These are phyloP conservation scores for Chanos chanos DNA, from an alignment of 2,797 vertebrate genomes.

Conservation along the genomic window DNA sequence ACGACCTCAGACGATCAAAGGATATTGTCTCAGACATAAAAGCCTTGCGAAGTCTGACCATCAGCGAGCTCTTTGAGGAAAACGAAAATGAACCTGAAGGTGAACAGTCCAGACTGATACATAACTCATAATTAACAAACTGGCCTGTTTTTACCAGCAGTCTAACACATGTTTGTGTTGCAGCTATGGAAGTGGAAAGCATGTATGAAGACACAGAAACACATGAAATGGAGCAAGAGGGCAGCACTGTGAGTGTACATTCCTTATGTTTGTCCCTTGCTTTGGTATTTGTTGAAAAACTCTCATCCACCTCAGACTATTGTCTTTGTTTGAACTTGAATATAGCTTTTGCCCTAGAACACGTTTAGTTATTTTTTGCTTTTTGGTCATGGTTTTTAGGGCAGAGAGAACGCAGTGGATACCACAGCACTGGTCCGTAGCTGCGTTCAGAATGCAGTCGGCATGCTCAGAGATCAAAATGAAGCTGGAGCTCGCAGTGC, in stretches of 20 bases:
- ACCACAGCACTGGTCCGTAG: conserved; percentile 82
- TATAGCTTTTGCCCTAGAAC: no score
- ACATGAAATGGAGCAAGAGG: conserved; percentile 39
- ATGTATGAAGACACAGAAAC: conserved; percentile 49
- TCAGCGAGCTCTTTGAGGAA: conserved; percentile 84
- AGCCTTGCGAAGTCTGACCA: conserved; percentile 78
- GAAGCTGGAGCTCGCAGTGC: conserved; percentile 69
- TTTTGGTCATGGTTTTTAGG: conserved; percentile 36
- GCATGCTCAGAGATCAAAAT: conserved; percentile 80
- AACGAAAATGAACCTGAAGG: conserved; percentile 47
- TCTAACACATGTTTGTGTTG: not conserved
- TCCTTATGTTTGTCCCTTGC: not conserved
- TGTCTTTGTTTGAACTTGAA: not conserved
- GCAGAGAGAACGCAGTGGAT: conserved; percentile 68
- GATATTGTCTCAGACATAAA: conserved; percentile 85
- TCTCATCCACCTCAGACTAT: not conserved
- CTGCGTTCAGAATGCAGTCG: conserved; percentile 88
- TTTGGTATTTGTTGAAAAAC: not conserved
- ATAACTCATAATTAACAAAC: not conserved
- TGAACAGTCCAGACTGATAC: conserved; percentile 39
- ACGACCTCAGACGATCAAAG: conserved; percentile 84
- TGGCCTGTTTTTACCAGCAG: not conserved
- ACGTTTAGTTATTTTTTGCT: no score
- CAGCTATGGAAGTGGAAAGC: conserved; percentile 69
- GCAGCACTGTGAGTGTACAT: conserved; percentile 55